These are phyloP conservation scores for Sander lucioperca DNA, from an alignment of 2,113 vertebrate species.

Conservation along the genomic window DNA sequence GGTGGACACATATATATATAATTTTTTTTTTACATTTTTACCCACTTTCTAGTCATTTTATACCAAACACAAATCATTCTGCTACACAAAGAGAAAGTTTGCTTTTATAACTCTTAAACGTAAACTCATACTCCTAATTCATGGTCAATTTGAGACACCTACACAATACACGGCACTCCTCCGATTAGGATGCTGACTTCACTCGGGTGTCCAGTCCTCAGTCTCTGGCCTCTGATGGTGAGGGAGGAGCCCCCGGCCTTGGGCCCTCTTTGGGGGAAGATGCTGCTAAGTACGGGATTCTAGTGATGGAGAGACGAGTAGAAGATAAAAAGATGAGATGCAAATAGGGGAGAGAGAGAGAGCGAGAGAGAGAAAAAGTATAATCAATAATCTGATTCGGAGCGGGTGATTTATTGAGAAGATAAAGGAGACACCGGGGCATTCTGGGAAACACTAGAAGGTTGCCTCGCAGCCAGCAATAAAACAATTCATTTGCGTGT, in stretches of 20 bases:
- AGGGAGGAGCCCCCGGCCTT: slow-evolving; percentile 92
- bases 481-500: slow-evolving; percentile 48
- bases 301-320: slow-evolving; percentile 55
- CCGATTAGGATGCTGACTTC: slow-evolving; percentile 91
- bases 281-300: slow-evolving; percentile 89
- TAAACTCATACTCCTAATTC: background rate
- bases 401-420: slow-evolving; percentile 50
- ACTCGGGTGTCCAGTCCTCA: slow-evolving; percentile 89
- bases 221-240: slow-evolving; percentile 87
- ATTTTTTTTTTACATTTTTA: background rate
- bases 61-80: background rate
- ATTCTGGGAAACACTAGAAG: slow-evolving; percentile 57
- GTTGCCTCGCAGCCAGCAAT: slow-evolving; percentile 19
- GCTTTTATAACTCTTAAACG: background rate
- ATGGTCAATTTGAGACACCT: slow-evolving; percentile 67
- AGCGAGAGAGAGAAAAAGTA: slow-evolving; percentile 1
- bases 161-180: slow-evolving; percentile 91
- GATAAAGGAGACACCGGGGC: slow-evolving; percentile 46
- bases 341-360: slow-evolving; percentile 15
- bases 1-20: background rate
- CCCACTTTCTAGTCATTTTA: background rate
- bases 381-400: slow-evolving; percentile 49
- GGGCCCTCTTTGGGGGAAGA: slow-evolving; percentile 90
- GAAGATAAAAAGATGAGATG: background rate
- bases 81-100: no score